Percentiles rank a stretch among this genome's conserved stretches.
Conservation (phyloP, 2,888 invertebrate genomes). For the Parnassius apollo region DNA sequence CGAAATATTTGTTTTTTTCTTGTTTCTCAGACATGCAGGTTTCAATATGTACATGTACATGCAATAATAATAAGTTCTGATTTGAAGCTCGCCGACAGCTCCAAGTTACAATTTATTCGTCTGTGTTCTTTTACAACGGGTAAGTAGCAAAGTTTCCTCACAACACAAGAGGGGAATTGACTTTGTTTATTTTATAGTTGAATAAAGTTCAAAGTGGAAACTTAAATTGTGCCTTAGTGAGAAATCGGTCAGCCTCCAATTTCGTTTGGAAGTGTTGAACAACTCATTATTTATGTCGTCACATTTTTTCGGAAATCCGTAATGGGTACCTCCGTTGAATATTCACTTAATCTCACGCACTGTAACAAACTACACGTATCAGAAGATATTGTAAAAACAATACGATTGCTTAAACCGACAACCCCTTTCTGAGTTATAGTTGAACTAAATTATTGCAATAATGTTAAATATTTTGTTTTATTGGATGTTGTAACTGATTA, state of each 20-base stretch:
- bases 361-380: conserved; percentile 55
- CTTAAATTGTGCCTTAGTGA: conserved; percentile 80
- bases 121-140: conserved; percentile 33
- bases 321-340: conserved; percentile 6
- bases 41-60: conserved; percentile 2
- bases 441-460: conserved; percentile 67
- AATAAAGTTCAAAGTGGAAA: conserved; percentile 77
- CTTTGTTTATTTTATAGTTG: conserved; percentile 68
- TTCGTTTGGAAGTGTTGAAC: conserved; percentile 51
- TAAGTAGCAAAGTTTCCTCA: conserved; percentile 36
- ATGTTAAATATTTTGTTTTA: conserved; percentile 71
- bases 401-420: conserved; percentile 43
- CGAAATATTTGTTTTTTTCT: too few species aligned
- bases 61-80: conserved; percentile 14
- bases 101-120: conserved; percentile 25
- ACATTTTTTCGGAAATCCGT: conserved; percentile 27
- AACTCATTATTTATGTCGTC: too few species aligned
- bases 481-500: conserved; percentile 75
- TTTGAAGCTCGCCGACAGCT: background rate
- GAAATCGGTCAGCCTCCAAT: conserved; percentile 63
- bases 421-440: conserved; percentile 60
- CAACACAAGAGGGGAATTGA: conserved; percentile 53
- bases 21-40: too few species aligned
- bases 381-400: conserved; percentile 42
- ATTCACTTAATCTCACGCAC: conserved; percentile 45